Base-by-base conservation (phyloP, 2,113 vertebrate species). In the Brienomyrus longianalis region DNA sequence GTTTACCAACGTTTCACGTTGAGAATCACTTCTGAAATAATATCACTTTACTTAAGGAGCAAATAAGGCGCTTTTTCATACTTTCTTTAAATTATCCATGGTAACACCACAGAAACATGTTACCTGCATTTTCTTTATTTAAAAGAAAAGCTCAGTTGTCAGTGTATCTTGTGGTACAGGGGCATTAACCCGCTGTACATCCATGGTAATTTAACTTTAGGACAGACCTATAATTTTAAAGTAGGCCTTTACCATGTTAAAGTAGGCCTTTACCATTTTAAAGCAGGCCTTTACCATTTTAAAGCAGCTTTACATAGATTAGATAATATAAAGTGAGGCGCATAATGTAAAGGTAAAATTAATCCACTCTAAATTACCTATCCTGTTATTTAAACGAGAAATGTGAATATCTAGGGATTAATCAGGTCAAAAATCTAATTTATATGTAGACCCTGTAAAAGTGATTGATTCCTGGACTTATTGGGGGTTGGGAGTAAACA, bases 381-480 rank as follows among this genome's bases (percentile, higher is more conserved):
- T 23, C 8, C 19, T 17, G n/a, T 62, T 62, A 62, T 62, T 87
- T 87, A 59, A 52, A 87, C 62, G 84, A 31, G 84, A 31, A 86
- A 23, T 47, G 43, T 83, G 43, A 47, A 83, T 45, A 83, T 23
- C 19, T 45, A 43, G n/a, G n/a, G n/a, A 23, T 51, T 86, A 86
- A 86, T 86, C 84, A 86, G 45, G 10, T 52, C 47, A 51, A 86
- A 31, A 51, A 86, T 52, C 23, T 31, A 51, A 86, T 86, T 51
- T 86, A 31, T 86, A 86, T 86, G 84, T 31, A 52, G 84, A 23
- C 48, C 84, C 48, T 51, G 84, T 51, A 52, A 31, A 51, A 52
- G 27, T 54, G 84, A 86, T 54, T 86, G 84, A 86, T 52, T 50
- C 50, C n/a, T 86, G 84, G 84, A 86, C 27, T 86, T 86, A 86